phyloP scores from a whole-genome alignment of 2,797 vertebrate genomes.

The Pipistrellus kuhlii region DNA sequence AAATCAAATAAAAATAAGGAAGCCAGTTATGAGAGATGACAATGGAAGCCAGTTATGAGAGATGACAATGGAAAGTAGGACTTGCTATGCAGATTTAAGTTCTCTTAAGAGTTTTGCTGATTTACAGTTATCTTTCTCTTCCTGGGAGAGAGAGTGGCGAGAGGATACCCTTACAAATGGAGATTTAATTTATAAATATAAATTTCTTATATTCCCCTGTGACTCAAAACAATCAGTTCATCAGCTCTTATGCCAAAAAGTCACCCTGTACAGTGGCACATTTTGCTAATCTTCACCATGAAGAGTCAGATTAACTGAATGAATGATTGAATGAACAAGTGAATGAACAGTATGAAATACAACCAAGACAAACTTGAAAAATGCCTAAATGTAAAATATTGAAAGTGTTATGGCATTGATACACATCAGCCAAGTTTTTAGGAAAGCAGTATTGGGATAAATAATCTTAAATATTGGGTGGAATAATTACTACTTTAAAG shows the following conservation, averaged over 20 bases:
- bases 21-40: not conserved
- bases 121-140: not conserved
- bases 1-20: not conserved
- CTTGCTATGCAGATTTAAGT: not conserved
- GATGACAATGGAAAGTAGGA: not conserved
- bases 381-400: conserved; percentile 35
- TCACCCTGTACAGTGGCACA: not conserved
- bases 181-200: not conserved
- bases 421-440: not conserved
- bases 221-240: not conserved
- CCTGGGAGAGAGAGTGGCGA: not conserved
- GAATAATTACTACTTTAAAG: conserved; percentile 61
- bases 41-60: not conserved
- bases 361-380: conserved; percentile 34
- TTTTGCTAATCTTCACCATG: not conserved
- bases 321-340: conserved; percentile 21
- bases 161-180: not conserved
- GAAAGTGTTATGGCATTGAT: not conserved
- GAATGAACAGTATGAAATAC: not conserved
- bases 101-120: not conserved
- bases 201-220: not conserved
- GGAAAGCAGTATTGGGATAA: not conserved
- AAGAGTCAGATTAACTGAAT: not conserved
- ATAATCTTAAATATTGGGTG: conserved; percentile 4
- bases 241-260: not conserved